Base-by-base conservation (phyloP, 1,140 invertebrate genomes). In the Eumaeus atala region DNA sequence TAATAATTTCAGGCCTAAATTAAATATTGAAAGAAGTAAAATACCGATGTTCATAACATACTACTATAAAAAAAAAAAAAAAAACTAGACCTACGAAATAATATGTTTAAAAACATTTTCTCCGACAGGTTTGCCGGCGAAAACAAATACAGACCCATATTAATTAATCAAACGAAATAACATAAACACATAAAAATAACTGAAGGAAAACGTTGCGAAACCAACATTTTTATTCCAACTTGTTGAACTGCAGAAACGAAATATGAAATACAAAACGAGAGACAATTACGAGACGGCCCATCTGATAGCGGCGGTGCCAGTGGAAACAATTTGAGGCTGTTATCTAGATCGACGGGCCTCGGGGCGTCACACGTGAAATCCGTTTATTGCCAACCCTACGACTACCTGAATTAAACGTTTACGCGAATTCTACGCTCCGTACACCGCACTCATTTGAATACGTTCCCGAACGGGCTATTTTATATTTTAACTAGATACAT, bases 281-380 rank as follows among this genome's bases (percentile, higher is more conserved):
- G 57, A 68, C 64, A 77, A 81, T 72, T 72, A 78, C 70, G 54
- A 52, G 59, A 59, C 55, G 58, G 67, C 67, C 72, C 71, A 79
- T 82, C 76, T 74, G 78, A 82, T 82, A 82, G 64, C 65, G 61
- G 66, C 62, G 35, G 55, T 64, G 77, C 66, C 72, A 64, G 69
- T 75, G 68, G 74, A 82, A 82, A 82, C 78, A 82, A 82, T 82
- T 82, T 74, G 62, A 67, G 53, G 48, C 56, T 52, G 59, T 69
- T 81, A 81, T 81, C 77, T 63, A 67, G 75, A 78, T 78, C 69
- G 66, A 59, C 64, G 48, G 16, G 48, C 58, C 62, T 61, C 51
- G 60, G 54, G 65, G 69, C 64, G 66, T 62, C 64, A 77, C 69
- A 71, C 72, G 68, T 70, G 62, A 76, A 68, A 70, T 68, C 52